Evolutionary conservation across 2,113 vertebrate genomes (phyloP).

Genomic region (Lota lota): DNA sequence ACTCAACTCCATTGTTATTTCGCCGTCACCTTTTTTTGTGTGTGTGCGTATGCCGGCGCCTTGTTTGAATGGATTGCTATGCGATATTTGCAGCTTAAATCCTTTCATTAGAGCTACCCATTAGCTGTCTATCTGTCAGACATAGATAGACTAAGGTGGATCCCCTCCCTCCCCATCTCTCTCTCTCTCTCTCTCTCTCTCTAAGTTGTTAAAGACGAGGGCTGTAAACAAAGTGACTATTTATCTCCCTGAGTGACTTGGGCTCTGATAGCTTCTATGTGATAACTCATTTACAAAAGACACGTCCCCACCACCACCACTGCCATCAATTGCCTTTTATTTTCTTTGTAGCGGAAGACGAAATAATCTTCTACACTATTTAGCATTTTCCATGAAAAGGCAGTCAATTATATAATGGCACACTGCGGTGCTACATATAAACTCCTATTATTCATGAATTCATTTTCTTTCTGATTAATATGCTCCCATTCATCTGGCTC

Average conservation of each 20-base stretch:
- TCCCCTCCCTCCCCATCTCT: slow-evolving; percentile 9
- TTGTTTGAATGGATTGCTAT: slow-evolving; percentile 34
- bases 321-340: slow-evolving; percentile 41
- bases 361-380: slow-evolving; percentile 40
- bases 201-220: slow-evolving; percentile 19
- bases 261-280: slow-evolving; percentile 42
- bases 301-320: slow-evolving; percentile 4
- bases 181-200: neutral
- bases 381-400: slow-evolving; percentile 38
- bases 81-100: slow-evolving; percentile 34
- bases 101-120: slow-evolving; percentile 21
- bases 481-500: too few species aligned
- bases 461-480: too few species aligned
- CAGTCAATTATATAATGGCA: slow-evolving; percentile 20
- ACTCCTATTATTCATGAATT: too few species aligned
- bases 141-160: neutral
- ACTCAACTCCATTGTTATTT: slow-evolving; percentile 30
- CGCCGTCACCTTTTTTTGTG: slow-evolving; percentile 13
- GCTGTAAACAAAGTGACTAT: slow-evolving; percentile 41
- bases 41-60: neutral
- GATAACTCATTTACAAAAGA: slow-evolving; percentile 26
- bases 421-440: neutral
- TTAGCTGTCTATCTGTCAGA: slow-evolving; percentile 6
- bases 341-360: slow-evolving; percentile 51
- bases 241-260: slow-evolving; percentile 36